Base-by-base conservation (phyloP, 2,888 invertebrate species). In the Heliconius ismenius region DNA sequence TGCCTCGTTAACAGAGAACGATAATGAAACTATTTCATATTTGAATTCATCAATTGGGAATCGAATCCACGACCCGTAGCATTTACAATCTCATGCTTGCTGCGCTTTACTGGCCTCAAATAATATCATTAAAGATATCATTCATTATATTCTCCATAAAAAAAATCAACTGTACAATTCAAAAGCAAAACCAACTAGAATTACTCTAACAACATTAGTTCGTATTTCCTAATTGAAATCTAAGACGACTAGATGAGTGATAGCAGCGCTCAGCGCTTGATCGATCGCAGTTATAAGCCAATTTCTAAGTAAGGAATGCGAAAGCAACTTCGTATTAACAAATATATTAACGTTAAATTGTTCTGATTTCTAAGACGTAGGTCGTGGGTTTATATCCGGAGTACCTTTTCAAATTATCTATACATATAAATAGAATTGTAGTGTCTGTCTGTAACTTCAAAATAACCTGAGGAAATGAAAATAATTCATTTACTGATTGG, bases 231-330 rank as follows among this genome's bases (percentile, higher is more conserved):
- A 67, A 67, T 67, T 67, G 67, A 67, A 67, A 67, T 67, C 67
- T 67, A 39, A 67, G 67, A 67, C 43, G 67, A 67, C 67, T 39
- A 67, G 67, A 67, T 67, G 67, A 67, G 39, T 67, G 67, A 67
- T 67, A 67, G 13, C 67, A 24, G 67, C 67, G 39, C 67, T 67
- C 39, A 24, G 39, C 24, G 13, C 24, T 24, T 67, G 67, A 67
- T 67, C n/a, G 67, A 67, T 67, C 67, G 39, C 43, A 39, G 67
- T 67, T 67, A 67, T 67, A 67, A 24, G 39, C 39, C 67, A 67
- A 67, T 67, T 67, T 67, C 67, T 39, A 39, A 67, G 24, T 67
- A 39, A 67, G 67, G 39, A 67, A 67, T 67, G 67, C 7, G 39
- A 24, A 67, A 39, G 39, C 67, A 43, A 67, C 24, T 67, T 39